Evolutionary conservation across 2,888 invertebrate species (phyloP).

Genomic region (Baronia brevicornis): DNA sequence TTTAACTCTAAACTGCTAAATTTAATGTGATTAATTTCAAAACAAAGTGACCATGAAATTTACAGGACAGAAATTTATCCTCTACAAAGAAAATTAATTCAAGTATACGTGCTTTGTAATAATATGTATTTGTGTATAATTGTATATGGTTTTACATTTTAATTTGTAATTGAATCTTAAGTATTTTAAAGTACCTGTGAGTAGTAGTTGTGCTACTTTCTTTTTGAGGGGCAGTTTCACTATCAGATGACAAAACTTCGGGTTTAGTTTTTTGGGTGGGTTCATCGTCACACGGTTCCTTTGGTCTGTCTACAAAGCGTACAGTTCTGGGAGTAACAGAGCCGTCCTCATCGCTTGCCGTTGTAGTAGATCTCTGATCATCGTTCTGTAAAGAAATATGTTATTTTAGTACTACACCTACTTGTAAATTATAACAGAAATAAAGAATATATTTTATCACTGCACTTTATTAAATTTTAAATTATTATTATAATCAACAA

Average conservation of each 20-base stretch:
- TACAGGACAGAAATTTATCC: conserved; percentile 1
- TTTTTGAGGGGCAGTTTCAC: conserved; percentile 33
- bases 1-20: too few species aligned
- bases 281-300: conserved; percentile 53
- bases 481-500: too few species aligned
- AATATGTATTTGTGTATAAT: too few species aligned
- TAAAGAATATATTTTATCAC: too few species aligned
- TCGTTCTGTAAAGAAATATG: conserved; percentile 38
- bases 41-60: neutral
- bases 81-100: conserved; percentile 2
- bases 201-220: conserved; percentile 32
- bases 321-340: conserved; percentile 79
- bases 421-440: too few species aligned
- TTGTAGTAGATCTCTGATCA: conserved; percentile 57
- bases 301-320: conserved; percentile 76
- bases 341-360: conserved; percentile 73
- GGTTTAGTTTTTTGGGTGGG: conserved; percentile 28
- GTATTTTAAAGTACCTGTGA: too few species aligned
- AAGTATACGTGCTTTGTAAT: too few species aligned
- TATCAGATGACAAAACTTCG: conserved; percentile 27
- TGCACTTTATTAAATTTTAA: too few species aligned
- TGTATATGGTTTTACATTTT: too few species aligned
- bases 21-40: neutral
- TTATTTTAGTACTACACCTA: neutral
- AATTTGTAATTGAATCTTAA: too few species aligned